Percentiles rank a stretch among this genome's conserved stretches.
Evolutionary conservation across 2,113 vertebrate genomes (phyloP).

Genomic region (Pelvicachromis taeniatus): DNA sequence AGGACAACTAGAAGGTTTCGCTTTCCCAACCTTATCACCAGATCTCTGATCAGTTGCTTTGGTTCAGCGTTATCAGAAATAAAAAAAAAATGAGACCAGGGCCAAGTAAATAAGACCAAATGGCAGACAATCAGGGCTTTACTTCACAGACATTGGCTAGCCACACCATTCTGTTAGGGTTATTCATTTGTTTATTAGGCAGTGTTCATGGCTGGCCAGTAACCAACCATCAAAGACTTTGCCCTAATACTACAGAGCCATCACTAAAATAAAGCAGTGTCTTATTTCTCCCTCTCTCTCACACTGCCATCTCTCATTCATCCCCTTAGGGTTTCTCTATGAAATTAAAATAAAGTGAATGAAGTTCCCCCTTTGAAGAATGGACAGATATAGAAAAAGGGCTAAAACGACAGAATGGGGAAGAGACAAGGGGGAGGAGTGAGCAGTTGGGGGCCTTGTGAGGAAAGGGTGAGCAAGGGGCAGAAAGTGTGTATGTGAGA

Average conservation of each 20-base stretch:
- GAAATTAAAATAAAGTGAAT: constrained; percentile 80
- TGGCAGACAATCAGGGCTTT: background rate
- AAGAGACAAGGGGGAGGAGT: constrained; percentile 50
- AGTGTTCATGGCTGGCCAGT: constrained; percentile 39
- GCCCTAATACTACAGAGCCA: constrained; percentile 49
- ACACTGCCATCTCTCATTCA: constrained; percentile 54
- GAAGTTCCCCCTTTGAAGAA: constrained; percentile 77
- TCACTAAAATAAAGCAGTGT: constrained; percentile 63
- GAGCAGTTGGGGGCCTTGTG: constrained; percentile 35
- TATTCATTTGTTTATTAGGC: constrained; percentile 55
- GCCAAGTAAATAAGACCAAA: background rate
- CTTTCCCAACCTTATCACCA: background rate
- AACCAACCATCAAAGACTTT: constrained; percentile 61
- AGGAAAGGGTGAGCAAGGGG: constrained; percentile 37
- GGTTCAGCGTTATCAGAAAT: background rate
- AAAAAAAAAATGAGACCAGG: background rate
- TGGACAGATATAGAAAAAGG: constrained; percentile 70
- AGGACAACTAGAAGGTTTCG: background rate
- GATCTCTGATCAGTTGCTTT: background rate
- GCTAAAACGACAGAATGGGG: constrained; percentile 59
- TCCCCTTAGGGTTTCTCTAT: constrained; percentile 68
- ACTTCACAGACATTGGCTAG: background rate
- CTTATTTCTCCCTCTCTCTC: constrained; percentile 47
- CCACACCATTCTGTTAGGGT: constrained; percentile 21
- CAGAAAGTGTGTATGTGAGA: constrained; percentile 17